Evolutionary conservation across 2,888 invertebrate genomes (phyloP), one percentile per base, ranked within the genome.

Genomic region (Chalcis sispes): DNA sequence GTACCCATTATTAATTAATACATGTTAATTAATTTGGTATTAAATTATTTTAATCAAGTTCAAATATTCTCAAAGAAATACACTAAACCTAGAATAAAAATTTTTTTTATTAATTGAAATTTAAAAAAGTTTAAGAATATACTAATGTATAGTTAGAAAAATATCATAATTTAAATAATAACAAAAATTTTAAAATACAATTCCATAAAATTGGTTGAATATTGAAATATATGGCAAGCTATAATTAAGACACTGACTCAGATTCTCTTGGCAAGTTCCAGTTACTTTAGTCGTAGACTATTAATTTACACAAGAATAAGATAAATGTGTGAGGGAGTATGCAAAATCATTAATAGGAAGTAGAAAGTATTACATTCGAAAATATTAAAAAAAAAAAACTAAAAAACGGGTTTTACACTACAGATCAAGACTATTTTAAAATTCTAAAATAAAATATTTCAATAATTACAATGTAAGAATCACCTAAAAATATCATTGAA

Each of bases 191-290:
- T 32, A 36, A 23, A 50, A 52, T 18, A 23, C 27, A 59, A 36
- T 66, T 70, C 46, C 46, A 58, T 36, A 40, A 74, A 56, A 56
- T n/a, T 27, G 25, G 29, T 15, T 56, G 42, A 46, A n/a, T 54
- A 76, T 76, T 70, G 65, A 67, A 75, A 73, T 76, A 70, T 67
- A 77, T 59, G 32, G 64, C 25, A 70, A 72, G 80, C 84, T 84
- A 85, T 84, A 84, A 82, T 83, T 85, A 80, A 77, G 77, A 65
- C 75, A 77, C 80, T 84, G 85, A 83, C 79, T 85, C 84, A 85
- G 79, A 80, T 79, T 80, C 82, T 82, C 84, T 83, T 77, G 80
- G 82, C 79, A 79, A 70, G 75, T 70, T 75, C 52, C 54, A 77
- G 52, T 27, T 74, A 52, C 58, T 71, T 59, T 66, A 8, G 23